Base-by-base conservation (phyloP, 2,888 invertebrate genomes). In the Pachycephus smyrnensis region DNA sequence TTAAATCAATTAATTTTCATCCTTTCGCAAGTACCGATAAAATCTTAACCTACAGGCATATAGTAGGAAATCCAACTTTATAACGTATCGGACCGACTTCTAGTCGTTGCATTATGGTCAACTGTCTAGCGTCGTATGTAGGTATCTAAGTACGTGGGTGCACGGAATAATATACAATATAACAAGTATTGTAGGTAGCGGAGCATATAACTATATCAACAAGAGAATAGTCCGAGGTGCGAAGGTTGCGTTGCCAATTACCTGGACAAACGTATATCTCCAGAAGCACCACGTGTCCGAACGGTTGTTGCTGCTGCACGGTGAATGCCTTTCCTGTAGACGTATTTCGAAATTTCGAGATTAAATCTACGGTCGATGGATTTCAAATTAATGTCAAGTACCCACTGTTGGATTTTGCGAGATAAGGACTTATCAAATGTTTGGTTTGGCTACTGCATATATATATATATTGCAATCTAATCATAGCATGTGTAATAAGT, bases 1-100 rank as follows among this genome's bases (percentile, higher is more conserved):
- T 83, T 81, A 84, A 86, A 85, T 86, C 85, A 81, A 80, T 86
- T 87, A 86, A 87, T 87, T 88, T 87, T 83, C 84, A 87, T 85
- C 87, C 83, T 86, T 85, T 85, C 81, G 82, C 84, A 81, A 77
- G 80, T 75, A 33, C 75, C 82, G 87, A 86, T 87, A 86, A 85
- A 86, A 87, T 88, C 87, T 82, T 79, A 83, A 81, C 23, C 23
- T 55, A 55, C 55, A 55, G 23, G 55, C 55, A 6, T 55, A 55
- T 55, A 1, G 55, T 55, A 55, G 23, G 55, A 55, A 55, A 55
- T 23, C 15, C 23, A 55, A 55, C 55, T 23, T 55, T 55, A 55
- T 55, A 55, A 55, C 23, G 55, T 55, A 55, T 55, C 23, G 55
- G 2, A 55, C 1, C 55, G 55, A 55, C 23, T 55, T 23, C 1